Evolutionary conservation across 2,797 vertebrate species (phyloP), one percentile per base, ranked within the genome.

Genomic region (Enteromius radiatus): DNA sequence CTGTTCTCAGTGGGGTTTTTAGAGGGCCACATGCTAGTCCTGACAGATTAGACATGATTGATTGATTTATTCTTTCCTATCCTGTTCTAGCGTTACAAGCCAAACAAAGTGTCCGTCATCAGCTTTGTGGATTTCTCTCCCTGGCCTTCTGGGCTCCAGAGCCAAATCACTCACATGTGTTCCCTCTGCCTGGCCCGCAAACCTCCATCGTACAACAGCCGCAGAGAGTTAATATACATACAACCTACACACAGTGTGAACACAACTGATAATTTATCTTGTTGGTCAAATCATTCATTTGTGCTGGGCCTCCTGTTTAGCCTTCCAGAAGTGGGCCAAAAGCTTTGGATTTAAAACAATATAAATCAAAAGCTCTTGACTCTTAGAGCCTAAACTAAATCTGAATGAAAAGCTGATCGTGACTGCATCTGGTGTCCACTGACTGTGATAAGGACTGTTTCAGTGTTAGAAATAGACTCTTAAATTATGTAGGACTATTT

Each of bases 51-150:
- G 82, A 85, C 82, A 81, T 86, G 87, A 89, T 88, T 89, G 88
- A 89, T 93, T 92, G 91, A 92, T 83, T 88, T 86, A 89, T 88
- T 88, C 84, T 92, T 87, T 90, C 87, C 89, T 89, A 88, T 87
- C 87, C 88, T 85, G 84, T 85, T 91, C 89, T 91, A 90, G 89
- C 88, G 54, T 93, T 93, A 92, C 93, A 92, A 93, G 89, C 90
- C 92, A 94, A 94, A 94, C 92, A 93, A 90, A 90, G 88, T 84
- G 91, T 94, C 93, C 93, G 92, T 95, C 94, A 93, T 94, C 93
- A 91, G 90, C 93, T 93, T 91, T 92, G 91, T 88, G 91, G 91
- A 92, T 93, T 73, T 85, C 84, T 82, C 76, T 87, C 86, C 88
- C 91, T 90, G 90, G 92, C 88, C 69, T 89, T 90, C 77, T 77